Evolutionary conservation across 2,113 vertebrate genomes (phyloP).

Genomic region (Colaptes auratus): DNA sequence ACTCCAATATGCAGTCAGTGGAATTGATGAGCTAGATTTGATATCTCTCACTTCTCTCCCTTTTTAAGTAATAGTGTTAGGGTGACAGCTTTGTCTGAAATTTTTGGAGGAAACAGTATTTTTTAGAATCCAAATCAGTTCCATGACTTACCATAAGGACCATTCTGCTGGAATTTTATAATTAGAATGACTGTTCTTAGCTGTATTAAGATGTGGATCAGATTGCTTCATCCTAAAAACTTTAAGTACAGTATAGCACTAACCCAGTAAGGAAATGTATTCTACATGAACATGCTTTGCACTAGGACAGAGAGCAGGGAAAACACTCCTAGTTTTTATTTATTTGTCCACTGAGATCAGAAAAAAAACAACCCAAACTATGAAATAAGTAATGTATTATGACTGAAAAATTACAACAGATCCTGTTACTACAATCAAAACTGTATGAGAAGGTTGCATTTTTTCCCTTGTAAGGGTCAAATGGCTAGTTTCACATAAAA

Average conservation of each 20-base stretch:
- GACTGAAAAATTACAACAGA: neutral
- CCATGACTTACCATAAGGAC: neutral
- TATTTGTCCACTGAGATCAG: neutral
- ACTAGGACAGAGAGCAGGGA: neutral
- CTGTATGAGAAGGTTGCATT: neutral
- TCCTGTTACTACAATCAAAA: neutral
- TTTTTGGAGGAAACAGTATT: neutral
- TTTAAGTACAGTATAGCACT: neutral
- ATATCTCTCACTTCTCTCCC: neutral
- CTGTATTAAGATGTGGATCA: neutral
- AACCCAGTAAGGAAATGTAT: neutral
- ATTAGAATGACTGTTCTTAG: neutral
- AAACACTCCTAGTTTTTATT: neutral
- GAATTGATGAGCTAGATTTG: neutral
- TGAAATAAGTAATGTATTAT: neutral
- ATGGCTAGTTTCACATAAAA: neutral
- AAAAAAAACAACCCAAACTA: neutral
- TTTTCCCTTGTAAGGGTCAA: neutral
- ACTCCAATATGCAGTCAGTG: accelerated
- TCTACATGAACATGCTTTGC: neutral
- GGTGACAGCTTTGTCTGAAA: neutral
- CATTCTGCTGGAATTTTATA: neutral
- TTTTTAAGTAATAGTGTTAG: neutral
- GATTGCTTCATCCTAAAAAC: neutral
- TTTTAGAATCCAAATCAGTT: neutral